Base-by-base conservation (phyloP, 1,140 invertebrate genomes). In the Elysia chlorotica region DNA sequence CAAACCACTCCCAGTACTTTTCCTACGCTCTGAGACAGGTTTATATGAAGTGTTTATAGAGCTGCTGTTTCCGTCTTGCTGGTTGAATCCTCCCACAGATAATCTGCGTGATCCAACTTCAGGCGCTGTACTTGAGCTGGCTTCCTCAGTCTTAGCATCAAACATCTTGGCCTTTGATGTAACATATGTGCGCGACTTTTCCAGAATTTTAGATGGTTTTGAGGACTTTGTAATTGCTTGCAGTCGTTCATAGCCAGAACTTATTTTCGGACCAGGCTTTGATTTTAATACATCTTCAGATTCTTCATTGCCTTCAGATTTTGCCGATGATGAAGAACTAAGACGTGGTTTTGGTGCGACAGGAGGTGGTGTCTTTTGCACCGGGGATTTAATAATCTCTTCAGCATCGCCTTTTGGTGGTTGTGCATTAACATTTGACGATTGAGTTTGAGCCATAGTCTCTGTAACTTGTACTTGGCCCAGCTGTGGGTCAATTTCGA, bases 291-390 rank as follows among this genome's bases (percentile, higher is more conserved):
- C 56, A 10, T 68, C 41, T 31, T 37, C 31, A 4, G 14, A 19
- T 48, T 54, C 37, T 25, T 23, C 48, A 35, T 10, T 31, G 2
- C 31, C 48, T 56, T 68, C 41, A 48, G 66, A 33, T n/a, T 56
- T 68, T 2, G 23, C 35, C 14, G 28, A 2, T 6, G 68, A 72
- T 35, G 73, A 37, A 19, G 68, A 41, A 30, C 70, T 67, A 2
- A 41, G 67, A 36, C 68, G 74, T 5, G 79, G 76, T 75, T 80
- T 80, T 17, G 79, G 78, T 6, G 78, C 76, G 28, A 81, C 76
- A 48, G 74, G 74, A 36, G 80, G 80, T 61, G 77, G 75, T 17
- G 68, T 65, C 65, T 74, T 78, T 36, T 56, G 6, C 1, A 28
- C 53, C 19, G 48, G 23, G 14, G 59, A n/a, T 37, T 56, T 25